Evolutionary conservation across 2,113 vertebrate genomes (phyloP), one percentile per base, ranked within the genome.

Genomic region (Pungitius pungitius): DNA sequence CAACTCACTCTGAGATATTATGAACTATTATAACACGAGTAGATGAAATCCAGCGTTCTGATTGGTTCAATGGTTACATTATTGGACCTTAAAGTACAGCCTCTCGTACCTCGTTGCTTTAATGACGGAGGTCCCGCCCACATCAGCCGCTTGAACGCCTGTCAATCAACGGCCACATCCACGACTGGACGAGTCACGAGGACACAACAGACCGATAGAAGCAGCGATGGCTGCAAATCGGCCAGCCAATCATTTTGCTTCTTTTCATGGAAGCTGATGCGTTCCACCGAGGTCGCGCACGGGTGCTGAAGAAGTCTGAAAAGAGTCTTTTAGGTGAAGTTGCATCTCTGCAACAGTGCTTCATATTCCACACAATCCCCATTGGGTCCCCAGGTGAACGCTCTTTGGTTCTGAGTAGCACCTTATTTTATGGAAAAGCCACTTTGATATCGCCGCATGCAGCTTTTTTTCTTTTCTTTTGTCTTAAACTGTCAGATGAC

Each of bases 401-500:
- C 8, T 65, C 30, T 20, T 47, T 65, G 49, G 20, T 65, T 45
- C 20, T n/a, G n/a, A 40, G 11, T 22, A 40, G 51, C 30, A 13
- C 43, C 27, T 54, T 37, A 12, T 35, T 4, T 18, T 26, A 49
- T 33, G 1, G 10, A 52, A 61, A 35, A 40, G 43, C 42, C n/a
- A 42, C 27, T 57, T 40, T 49, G 17, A 42, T 20, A 13, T 75
- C 1, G 4, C 40, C 17, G 27, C 1, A 1, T 22, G 22, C 17
- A 42, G 26, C 22, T 71, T 40, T 27, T 18, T 9, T 40, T 27
- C 9, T 9, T 18, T 6, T 15, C 9, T 40, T 39, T 15, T 12
- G 13, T 52, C 55, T 54, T 66, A 66, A 52, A 78, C 9, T 22
- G 52, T 45, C 69, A 43, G 66, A 58, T 66, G 62, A 58, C 66